Evolutionary conservation across 2,113 vertebrate genomes (phyloP).

Genomic region (Pluvianellus socialis): DNA sequence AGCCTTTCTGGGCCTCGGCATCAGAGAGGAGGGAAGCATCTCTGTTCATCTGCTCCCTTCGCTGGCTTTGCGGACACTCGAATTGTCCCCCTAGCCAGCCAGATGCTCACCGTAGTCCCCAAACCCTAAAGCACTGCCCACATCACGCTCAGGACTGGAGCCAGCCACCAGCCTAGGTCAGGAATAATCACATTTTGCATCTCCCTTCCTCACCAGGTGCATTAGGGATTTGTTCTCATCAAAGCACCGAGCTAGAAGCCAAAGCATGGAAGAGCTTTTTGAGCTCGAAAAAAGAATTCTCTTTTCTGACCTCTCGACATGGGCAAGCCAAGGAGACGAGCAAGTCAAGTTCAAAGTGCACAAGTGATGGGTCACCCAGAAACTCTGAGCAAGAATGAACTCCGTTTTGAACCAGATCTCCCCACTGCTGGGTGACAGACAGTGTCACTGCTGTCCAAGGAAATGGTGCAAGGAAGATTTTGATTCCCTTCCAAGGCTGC

Average conservation of each 20-base stretch:
- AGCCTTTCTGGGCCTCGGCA: background rate
- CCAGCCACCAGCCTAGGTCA: background rate
- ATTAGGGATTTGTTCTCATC: background rate
- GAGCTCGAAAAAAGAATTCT: background rate
- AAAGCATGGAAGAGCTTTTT: background rate
- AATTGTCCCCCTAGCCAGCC: background rate
- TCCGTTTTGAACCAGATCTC: background rate
- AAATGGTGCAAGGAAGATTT: background rate
- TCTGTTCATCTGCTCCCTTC: background rate
- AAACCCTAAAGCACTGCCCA: background rate
- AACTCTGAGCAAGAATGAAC: background rate
- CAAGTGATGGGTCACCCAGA: background rate
- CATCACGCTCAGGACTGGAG: background rate
- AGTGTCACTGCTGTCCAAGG: too few relatives aligned
- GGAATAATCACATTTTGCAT: background rate
- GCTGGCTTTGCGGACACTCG: background rate
- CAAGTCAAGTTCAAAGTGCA: background rate
- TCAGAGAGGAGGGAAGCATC: background rate
- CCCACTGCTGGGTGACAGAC: accelerated
- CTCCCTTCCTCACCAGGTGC: background rate
- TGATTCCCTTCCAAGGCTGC: accelerated
- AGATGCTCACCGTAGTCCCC: background rate
- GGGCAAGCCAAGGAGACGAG: background rate
- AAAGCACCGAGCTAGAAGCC: background rate
- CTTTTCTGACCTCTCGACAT: background rate